Evolutionary conservation across 2,113 vertebrate genomes (phyloP), one percentile per base, ranked within the genome.

Genomic region (Bostrychus sinensis): DNA sequence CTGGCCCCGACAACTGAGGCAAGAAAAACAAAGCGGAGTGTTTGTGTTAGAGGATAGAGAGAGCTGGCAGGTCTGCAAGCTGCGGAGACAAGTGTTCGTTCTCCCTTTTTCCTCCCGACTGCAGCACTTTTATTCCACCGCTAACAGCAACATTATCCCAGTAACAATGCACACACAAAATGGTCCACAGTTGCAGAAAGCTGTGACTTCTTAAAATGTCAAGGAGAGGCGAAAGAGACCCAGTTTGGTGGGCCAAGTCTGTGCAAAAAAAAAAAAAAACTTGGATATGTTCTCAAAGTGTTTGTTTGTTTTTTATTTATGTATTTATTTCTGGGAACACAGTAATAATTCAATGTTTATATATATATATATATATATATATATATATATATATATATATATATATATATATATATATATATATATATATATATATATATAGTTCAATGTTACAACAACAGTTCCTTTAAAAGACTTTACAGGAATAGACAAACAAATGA

Each of bases 1-100:
- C 65, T 66, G 79, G 77, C 66, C 60, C 46, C 59, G 70, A 82
- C 76, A 81, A 78, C 83, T 76, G 26, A 62, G 30, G 54, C 42
- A 56, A 60, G 58, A 65, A 76, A 72, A 83, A 66, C 54, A 74
- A 63, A 68, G 66, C 56, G 51, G 34, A 77, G 51, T 60, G 56
- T 66, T 32, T 73, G 72, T 73, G 73, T 66, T 48, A 74, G 42
- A 67, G 56, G 75, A 66, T 54, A 53, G 77, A 75, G 62, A 66
- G 56, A 65, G 70, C 46, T 71, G 77, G 70, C 61, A 50, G 1
- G 54, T 63, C 41, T 80, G 66, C 62, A 50, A 58, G 65, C 60
- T 60, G 57, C 14, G 30, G 65, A 63, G 67, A 65, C 30, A 34
- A 71, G 59, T 32, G 56, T 56, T 83, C 53, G 41, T 46, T 77